phyloP scores from a whole-genome alignment of 2,113 vertebrate species.

The Gallinago jamesoni region DNA sequence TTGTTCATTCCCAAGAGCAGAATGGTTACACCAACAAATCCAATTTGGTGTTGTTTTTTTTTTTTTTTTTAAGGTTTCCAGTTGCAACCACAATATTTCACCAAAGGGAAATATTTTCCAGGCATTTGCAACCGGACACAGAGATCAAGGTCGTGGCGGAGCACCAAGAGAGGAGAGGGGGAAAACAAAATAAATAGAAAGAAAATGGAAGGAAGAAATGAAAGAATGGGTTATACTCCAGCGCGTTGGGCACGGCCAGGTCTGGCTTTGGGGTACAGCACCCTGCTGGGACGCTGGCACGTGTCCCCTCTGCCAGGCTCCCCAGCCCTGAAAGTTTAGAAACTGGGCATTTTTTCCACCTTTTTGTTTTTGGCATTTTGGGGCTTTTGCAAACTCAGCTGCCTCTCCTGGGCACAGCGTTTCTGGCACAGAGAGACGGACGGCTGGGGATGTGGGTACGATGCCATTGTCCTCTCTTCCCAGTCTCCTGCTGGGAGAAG shows the following conservation, averaged over 20 bases:
- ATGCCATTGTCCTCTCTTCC: background rate
- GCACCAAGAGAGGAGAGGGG: background rate
- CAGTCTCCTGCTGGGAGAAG: background rate
- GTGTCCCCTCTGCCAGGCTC: background rate
- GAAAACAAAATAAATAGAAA: constrained; percentile 21
- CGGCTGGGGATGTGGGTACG: background rate
- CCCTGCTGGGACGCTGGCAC: accelerated
- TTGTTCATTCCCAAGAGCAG: constrained; percentile 13
- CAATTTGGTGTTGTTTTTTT: background rate
- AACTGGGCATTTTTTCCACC: background rate
- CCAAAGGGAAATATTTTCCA: background rate
- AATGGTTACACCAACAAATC: background rate
- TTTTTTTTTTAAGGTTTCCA: background rate
- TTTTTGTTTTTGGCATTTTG: background rate
- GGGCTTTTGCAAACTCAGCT: background rate
- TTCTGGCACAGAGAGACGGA: background rate
- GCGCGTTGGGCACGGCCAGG: accelerated
- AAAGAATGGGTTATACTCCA: constrained; percentile 21
- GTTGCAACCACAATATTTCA: background rate
- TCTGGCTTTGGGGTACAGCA: background rate
- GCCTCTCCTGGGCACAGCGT: background rate
- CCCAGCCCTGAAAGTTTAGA: background rate
- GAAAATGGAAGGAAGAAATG: constrained; percentile 49
- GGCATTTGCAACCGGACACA: background rate
- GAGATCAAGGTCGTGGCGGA: background rate